These are phyloP conservation scores for Amiota communis DNA, from an alignment of 2,888 invertebrate species.

Conservation along the genomic window DNA sequence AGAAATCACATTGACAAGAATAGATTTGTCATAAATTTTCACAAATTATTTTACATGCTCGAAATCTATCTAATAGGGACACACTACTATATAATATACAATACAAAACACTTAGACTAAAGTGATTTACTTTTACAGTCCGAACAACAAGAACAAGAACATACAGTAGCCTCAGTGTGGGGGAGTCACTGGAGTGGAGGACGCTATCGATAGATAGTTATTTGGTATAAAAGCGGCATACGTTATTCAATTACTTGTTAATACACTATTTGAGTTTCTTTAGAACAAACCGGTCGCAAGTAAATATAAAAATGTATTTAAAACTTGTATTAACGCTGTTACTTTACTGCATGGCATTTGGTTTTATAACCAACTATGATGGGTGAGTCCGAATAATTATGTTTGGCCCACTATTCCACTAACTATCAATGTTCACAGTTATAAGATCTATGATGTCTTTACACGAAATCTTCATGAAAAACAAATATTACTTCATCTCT, in stretches of 20 bases:
- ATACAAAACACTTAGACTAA: no score
- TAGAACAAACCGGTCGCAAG: not conserved
- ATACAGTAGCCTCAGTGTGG: no score
- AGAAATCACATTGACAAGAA: no score
- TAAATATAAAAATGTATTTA: slow-evolving; percentile 23
- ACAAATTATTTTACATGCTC: no score
- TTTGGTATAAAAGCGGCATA: slow-evolving; percentile 46
- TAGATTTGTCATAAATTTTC: no score
- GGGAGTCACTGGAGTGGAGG: no score
- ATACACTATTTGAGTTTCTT: slow-evolving; percentile 35
- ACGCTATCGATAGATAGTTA: not conserved
- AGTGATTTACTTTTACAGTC: no score
- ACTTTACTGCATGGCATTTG: slow-evolving; percentile 33
- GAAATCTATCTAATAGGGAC: no score
- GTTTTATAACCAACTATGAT: slow-evolving; percentile 51
- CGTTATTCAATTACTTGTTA: slow-evolving; percentile 36
- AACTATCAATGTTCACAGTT: slow-evolving; percentile 49
- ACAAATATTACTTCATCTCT: slow-evolving; percentile 57
- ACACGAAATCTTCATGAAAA: slow-evolving; percentile 57
- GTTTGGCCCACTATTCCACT: not conserved
- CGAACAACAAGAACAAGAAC: no score
- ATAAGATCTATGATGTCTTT: slow-evolving; percentile 68
- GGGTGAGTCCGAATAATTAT: slow-evolving; percentile 50
- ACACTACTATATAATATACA: no score
- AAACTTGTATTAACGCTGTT: slow-evolving; percentile 22